Evolutionary conservation across 2,888 invertebrate species (phyloP), one percentile per base, ranked within the genome.

Genomic region (Rhamnusium bicolor): DNA sequence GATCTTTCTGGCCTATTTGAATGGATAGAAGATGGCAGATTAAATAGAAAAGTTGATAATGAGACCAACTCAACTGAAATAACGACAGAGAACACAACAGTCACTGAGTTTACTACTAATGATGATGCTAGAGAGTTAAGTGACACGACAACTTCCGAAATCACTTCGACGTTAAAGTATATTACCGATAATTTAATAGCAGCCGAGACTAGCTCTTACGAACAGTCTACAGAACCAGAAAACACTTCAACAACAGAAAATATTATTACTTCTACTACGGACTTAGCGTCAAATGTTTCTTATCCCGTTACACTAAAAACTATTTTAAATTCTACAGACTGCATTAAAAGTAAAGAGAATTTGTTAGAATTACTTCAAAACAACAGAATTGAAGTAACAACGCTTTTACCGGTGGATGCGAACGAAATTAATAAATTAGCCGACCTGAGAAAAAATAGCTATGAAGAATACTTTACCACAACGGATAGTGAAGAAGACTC

Each of bases 291-390:
- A 14, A 71, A 69, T 2, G 21, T 16, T 60, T 77, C 63, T 6
- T 63, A 61, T 16, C 76, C 80, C 16, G 79, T 84, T n/a, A 86
- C 84, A 3, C 66, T 85, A 0, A 84, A 78, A 61, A 81, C 85
- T n/a, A 81, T 87, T 19, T 69, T 84, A 2, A 87, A 86, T 66
- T 82, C 85, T 0, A 86, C 86, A 1, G 87, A 87, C 74, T 87
- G 87, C 71, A 83, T 78, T 21, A 77, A 82, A 65, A 69, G n/a
- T 21, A 72, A 72, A 32, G 74, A 72, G 16, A 51, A 69, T 19
- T 14, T 24, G 46, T n/a, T 75, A 27, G 67, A 71, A 18, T 49
- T 58, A 63, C 49, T 66, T 46, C 51, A 75, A 29, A 56, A 14
- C 10, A 40, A 61, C 6, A 68, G 69, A 3, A 47, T 29, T 7